Base-by-base conservation (phyloP, 2,888 invertebrate genomes). In the Myopa testacea region DNA sequence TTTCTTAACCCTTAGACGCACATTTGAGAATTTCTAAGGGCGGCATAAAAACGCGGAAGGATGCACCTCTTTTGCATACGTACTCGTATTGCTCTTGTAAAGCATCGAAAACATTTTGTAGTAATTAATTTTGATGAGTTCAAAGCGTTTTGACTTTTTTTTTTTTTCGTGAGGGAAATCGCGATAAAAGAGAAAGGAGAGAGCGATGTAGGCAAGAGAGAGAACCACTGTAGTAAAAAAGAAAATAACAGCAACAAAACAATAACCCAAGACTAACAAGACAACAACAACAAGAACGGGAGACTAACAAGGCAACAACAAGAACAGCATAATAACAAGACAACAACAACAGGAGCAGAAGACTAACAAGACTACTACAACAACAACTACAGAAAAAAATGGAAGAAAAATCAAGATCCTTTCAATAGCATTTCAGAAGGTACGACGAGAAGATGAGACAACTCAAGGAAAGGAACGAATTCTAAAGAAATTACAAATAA, bases 21-120 rank as follows among this genome's bases (percentile, higher is more conserved):
- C 34, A 4, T 63, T 34, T 63, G 4, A 63, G 37, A 34, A 55
- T 55, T 62, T 62, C 14, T 65, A 34, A 65, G 37, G 37, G 34
- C 14, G 14, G 16, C 1, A 38, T 34, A 65, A 34, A 14, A 65
- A 65, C 10, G 38, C 38, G 65, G 38, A 65, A 65, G 38, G 65
- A 38, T 62, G 58, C 14, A 3, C 58, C 5, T 58, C 14, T 45
- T 45, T 45, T 45, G 45, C 45, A 45, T 45, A 45, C 6, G 45
- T 45, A 45, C 10, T 45, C 10, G 7, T 45, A 45, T 5, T 55
- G 5, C 6, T n/a, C 8, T 62, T 62, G 62, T 62, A 8, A 62
- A 62, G 62, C 62, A 62, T n/a, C 26, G 62, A 62, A 62, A 62
- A 62, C 62, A 65, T 65, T 65, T 65, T 65, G 65, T 34, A 34